phyloP scores from a whole-genome alignment of 1,140 invertebrate genomes.

The Wiebesia pumilae region DNA sequence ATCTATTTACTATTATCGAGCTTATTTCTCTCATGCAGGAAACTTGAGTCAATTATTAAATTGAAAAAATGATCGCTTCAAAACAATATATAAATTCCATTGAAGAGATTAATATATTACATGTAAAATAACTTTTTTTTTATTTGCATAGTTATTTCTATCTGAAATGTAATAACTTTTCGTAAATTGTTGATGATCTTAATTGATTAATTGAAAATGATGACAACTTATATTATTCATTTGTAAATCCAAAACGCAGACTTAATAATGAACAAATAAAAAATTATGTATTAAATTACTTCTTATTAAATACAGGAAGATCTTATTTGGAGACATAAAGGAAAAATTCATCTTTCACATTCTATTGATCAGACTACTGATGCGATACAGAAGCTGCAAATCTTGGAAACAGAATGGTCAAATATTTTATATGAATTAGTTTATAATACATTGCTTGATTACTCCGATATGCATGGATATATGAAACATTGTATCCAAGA shows the following conservation, averaged over 20 bases:
- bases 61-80: no score
- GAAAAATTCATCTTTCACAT: conserved; percentile 79
- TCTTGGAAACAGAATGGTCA: conserved; percentile 84
- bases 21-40: neutral
- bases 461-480: conserved; percentile 84
- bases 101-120: no score
- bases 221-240: no score
- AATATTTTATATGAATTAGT: conserved; percentile 84
- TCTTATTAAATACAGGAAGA: conserved; percentile 78
- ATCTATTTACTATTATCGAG: neutral
- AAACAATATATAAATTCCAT: no score
- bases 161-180: no score
- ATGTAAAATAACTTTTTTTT: neutral
- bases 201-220: no score
- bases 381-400: conserved; percentile 83
- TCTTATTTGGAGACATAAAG: conserved; percentile 81
- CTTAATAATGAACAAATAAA: neutral
- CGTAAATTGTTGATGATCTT: no score
- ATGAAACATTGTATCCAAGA: conserved; percentile 76
- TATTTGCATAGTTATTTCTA: no score
- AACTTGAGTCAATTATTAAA: no score
- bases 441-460: conserved; percentile 84
- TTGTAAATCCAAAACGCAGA: neutral
- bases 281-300: neutral
- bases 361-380: conserved; percentile 83